Evolutionary conservation across 1,140 invertebrate species (phyloP).

Genomic region (Vanessa tameamea): DNA sequence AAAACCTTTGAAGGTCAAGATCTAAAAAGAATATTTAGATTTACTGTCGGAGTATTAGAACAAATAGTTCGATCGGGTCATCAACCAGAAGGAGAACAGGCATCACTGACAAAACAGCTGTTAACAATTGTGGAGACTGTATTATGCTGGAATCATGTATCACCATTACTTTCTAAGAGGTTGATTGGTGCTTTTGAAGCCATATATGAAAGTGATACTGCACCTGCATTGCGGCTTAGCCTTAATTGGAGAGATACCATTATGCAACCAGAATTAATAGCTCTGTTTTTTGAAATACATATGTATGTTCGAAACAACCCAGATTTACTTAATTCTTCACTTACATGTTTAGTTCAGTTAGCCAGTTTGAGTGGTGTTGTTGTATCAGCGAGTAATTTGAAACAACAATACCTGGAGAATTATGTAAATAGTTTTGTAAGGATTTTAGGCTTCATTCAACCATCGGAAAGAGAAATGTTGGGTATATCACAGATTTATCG

Average conservation of each 20-base stretch:
- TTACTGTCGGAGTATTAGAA: constrained; percentile 78
- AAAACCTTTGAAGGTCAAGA: constrained; percentile 91
- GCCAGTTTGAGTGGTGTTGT: constrained; percentile 86
- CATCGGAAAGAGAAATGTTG: constrained; percentile 83
- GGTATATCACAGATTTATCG: constrained; percentile 85
- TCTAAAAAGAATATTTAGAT: constrained; percentile 89
- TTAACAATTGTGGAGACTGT: constrained; percentile 88
- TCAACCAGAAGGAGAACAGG: constrained; percentile 75
- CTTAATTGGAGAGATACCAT: constrained; percentile 88
- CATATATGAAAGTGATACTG: constrained; percentile 85
- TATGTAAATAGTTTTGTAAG: constrained; percentile 87
- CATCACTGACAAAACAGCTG: constrained; percentile 83
- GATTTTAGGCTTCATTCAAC: constrained; percentile 84
- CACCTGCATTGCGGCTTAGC: constrained; percentile 83
- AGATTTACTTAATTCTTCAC: constrained; percentile 87
- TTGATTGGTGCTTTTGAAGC: constrained; percentile 87
- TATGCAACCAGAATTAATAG: constrained; percentile 86
- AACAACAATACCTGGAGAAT: constrained; percentile 86
- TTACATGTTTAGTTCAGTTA: constrained; percentile 91
- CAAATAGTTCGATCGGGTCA: constrained; percentile 80
- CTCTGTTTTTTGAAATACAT: constrained; percentile 92
- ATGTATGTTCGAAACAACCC: constrained; percentile 89
- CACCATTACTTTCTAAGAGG: constrained; percentile 84
- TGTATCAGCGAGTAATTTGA: constrained; percentile 82
- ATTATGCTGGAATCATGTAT: constrained; percentile 88